Evolutionary conservation across 2,888 invertebrate species (phyloP).

Genomic region (Drosophila ustulata): DNA sequence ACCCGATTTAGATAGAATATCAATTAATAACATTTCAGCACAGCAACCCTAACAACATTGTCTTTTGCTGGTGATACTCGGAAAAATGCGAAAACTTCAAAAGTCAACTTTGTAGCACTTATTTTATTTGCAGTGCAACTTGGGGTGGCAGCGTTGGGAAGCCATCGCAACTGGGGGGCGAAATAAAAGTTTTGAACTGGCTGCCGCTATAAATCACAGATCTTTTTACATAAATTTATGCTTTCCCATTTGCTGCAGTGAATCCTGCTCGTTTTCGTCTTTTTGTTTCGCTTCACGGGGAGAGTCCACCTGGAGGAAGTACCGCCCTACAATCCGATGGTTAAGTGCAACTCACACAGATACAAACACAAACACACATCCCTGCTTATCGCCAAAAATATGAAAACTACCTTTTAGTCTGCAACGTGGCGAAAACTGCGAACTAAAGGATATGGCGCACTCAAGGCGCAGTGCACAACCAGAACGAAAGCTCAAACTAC

Average conservation of each 20-base stretch:
- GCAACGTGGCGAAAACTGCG: slow-evolving; percentile 33
- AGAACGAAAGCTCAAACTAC: slow-evolving; percentile 33
- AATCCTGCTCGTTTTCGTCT: slow-evolving; percentile 40
- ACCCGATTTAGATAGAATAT: background rate
- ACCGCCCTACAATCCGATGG: slow-evolving; percentile 42
- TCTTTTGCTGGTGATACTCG: no score
- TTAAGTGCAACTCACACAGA: slow-evolving; percentile 65
- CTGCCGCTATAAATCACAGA: slow-evolving; percentile 83
- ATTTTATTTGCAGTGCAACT: slow-evolving; percentile 22
- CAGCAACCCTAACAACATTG: no score
- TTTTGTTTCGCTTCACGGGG: slow-evolving; percentile 32
- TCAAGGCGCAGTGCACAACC: slow-evolving; percentile 56
- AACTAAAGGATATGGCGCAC: slow-evolving; percentile 66
- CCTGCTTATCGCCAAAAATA: slow-evolving; percentile 75
- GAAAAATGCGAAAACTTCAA: no score
- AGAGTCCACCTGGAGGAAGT: slow-evolving; percentile 55
- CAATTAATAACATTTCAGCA: background rate
- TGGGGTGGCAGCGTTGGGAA: slow-evolving; percentile 27
- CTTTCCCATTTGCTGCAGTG: slow-evolving; percentile 78
- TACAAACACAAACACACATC: slow-evolving; percentile 26
- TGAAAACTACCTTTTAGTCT: slow-evolving; percentile 74
- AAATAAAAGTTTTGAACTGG: slow-evolving; percentile 80
- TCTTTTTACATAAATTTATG: slow-evolving; percentile 85
- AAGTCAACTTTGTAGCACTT: background rate
- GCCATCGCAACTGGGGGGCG: slow-evolving; percentile 51